Evolutionary conservation across 2,888 invertebrate genomes (phyloP), one percentile per base, ranked within the genome.

Genomic region (Caenorhabditis sp.): DNA sequence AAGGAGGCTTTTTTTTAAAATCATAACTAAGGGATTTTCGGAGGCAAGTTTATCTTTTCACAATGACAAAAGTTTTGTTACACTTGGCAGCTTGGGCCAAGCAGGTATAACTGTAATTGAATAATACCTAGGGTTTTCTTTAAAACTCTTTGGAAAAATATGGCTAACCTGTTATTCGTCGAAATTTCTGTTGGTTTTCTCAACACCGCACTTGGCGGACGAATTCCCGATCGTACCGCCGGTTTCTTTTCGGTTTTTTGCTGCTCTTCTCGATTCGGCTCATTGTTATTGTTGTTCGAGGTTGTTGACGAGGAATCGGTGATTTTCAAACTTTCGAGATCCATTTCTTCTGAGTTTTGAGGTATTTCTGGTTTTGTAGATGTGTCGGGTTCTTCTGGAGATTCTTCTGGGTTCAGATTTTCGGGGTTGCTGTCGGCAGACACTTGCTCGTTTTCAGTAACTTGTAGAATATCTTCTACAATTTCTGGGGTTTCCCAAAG

Each of bases 211-310:
- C 37, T 69, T 12, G 73, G 73, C 5, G 69, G 65, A 6, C 66
- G 54, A 12, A 73, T 73, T 26, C 73, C 73, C 8, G 73, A 69
- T 21, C 55, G 27, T 2, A n/a, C 54, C 1, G 73, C 62, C 1
- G 59, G 63, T 37, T 37, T 61, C 10, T 21, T 36, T 8, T 58
- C n/a, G 37, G 6, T 17, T 43, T 51, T n/a, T 36, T 58, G n/a
- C 58, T 68, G 14, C 57, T 43, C 21, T 62, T 27, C 43, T 62
- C 58, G 23, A 12, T 21, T 24, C 1, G 53, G 43, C 27, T 62
- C 66, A 53, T 70, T 70, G n/a, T 70, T 62, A 54, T 70, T 70
- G 49, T 70, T 70, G n/a, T 66, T 64, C 19, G 62, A 65, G 5
- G 12, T 17, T 19, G 17, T 26, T 54, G 24, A 55, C 36, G 61